Evolutionary conservation across 2,888 invertebrate genomes (phyloP), one percentile per base, ranked within the genome.

Genomic region (Ectemnius lituratus): DNA sequence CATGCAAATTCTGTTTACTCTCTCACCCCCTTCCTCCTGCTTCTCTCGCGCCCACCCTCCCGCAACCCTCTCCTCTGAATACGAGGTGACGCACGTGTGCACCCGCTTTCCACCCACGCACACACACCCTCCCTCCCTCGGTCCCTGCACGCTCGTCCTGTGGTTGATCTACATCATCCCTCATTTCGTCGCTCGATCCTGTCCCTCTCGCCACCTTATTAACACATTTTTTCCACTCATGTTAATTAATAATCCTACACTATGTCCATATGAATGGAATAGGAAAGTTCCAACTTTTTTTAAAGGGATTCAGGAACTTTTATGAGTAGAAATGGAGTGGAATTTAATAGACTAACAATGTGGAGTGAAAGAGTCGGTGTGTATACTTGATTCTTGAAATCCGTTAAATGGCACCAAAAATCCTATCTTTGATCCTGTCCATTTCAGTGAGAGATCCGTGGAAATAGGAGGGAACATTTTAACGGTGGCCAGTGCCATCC

Each of bases 1-100:
- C 87, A 90, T 90, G 89, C 90, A 90, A 90, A 90, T 90, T 88
- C 86, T 89, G 90, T 90, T 90, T 90, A 90, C 89, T 87, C 87
- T 88, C 85, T 72, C 80, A 75, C 79, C 70, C 75, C 69, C 66
- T 66, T 68, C 62, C 73, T 62, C 75, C 73, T 67, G 64, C 58
- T 16, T 14, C 68, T 62, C 62, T 73, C 67, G 23, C 75, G 62
- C 73, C 62, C 67, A 64, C 82, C 61, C 69, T 57, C 69, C 68
- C 78, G 67, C 62, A 76, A 78, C 79, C 73, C 75, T 72, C 81
- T 67, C 79, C 66, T 67, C 65, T 77, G 78, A 82, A 82, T 80
- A 75, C 78, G 74, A 70, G 58, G 73, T 81, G 78, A 83, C 82
- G 81, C 83, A 83, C 83, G 83, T 83, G 83, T 83, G 81, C 80